Base-by-base conservation (phyloP, 2,888 invertebrate species). In the Polyommatus iphigenia region DNA sequence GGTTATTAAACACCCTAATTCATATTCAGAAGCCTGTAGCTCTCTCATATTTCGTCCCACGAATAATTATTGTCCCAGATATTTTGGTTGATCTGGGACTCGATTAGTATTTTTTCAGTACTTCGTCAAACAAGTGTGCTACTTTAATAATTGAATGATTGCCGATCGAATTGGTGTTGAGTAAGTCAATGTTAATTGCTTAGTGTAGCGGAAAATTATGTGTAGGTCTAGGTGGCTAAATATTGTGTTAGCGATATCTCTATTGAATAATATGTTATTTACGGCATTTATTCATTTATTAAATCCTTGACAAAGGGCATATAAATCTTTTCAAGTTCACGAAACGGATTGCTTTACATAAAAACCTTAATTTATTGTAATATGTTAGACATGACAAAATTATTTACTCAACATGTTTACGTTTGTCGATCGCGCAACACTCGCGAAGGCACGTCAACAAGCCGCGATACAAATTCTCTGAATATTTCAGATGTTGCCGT, bases 351-450 rank as follows among this genome's bases (percentile, higher is more conserved):
- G 24, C 10, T 62, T 24, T 24, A 67, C 15, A 29, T 67, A 29
- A 29, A 29, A 29, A 67, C 29, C 15, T 29, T 67, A 15, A 29
- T 67, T 67, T 29, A 67, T 67, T 67, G 6, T 67, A 67, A 67
- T 29, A 67, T 15, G 29, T 67, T 29, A 67, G 67, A 29, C 29
- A 29, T 67, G 67, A 67, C 29, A 67, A 29, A 29, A 67, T 67
- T 67, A 67, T 29, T 67, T 13, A 67, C 67, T 67, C 67, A 67
- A 67, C 67, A 15, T 67, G 29, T 67, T 67, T 67, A 15, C 67
- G 29, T 67, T 67, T 15, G 15, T 29, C 15, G 15, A 67, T 67
- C 29, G 24, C 67, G 67, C 32, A 72, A 41, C 71, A n/a, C 41
- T 41, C 41, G 41, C 18, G 36, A 18, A n/a, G n/a, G 20, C 71